These are phyloP conservation scores for Dendrolimus punctatus DNA, from an alignment of 1,140 invertebrate genomes.

Conservation along the genomic window DNA sequence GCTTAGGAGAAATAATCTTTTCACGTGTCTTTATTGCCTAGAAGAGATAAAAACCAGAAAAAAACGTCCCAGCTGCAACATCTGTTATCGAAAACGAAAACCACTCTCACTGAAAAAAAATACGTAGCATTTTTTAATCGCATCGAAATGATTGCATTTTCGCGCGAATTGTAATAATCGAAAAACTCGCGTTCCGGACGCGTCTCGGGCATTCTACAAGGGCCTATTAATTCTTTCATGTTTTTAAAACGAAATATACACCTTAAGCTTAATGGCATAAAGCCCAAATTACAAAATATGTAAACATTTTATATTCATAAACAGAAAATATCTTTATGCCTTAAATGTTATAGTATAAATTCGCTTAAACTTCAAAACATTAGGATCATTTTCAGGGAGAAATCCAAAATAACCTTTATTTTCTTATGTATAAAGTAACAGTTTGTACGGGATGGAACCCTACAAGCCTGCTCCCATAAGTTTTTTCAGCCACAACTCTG, in stretches of 20 bases:
- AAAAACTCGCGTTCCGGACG: slow-evolving; percentile 49
- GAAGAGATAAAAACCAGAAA: no score
- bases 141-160: slow-evolving; percentile 20
- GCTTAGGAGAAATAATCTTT: no score
- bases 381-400: no score
- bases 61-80: no score
- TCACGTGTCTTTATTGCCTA: no score
- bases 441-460: background rate
- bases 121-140: slow-evolving; percentile 12
- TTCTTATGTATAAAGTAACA: no score
- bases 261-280: slow-evolving; percentile 11
- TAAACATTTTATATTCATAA: no score
- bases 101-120: background rate
- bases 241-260: slow-evolving; percentile 9
- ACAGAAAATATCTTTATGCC: no score
- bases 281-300: slow-evolving; percentile 7
- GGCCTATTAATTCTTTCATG: slow-evolving; percentile 34
- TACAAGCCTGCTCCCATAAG: slow-evolving; percentile 22
- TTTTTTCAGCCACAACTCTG: slow-evolving; percentile 41
- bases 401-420: no score
- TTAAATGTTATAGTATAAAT: no score
- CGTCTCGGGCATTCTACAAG: slow-evolving; percentile 44
- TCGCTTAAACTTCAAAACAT: no score
- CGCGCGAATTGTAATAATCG: slow-evolving; percentile 51
- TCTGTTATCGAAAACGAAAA: background rate